Percentiles rank a stretch among this genome's conserved stretches.
phyloP scores from a whole-genome alignment of 2,797 vertebrate species.

The Momotus momota region DNA sequence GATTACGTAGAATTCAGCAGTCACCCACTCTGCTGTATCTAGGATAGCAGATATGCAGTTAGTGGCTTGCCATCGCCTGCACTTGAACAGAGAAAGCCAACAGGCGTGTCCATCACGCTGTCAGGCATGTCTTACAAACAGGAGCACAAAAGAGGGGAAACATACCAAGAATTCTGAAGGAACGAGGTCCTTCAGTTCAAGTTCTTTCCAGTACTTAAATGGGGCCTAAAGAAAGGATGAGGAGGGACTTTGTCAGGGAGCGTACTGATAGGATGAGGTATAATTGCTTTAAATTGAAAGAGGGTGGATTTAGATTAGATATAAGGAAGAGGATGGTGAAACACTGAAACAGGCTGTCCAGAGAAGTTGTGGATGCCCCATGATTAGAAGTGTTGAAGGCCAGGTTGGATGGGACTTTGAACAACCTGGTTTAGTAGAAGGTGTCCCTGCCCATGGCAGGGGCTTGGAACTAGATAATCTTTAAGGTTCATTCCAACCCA shows the following conservation, averaged over 20 bases:
- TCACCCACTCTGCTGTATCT: not conserved
- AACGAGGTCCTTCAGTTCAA: not conserved
- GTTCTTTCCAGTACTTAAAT: not conserved
- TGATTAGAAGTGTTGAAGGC: not conserved
- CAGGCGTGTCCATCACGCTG: not conserved
- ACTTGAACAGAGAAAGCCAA: not conserved
- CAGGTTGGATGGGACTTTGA: not conserved
- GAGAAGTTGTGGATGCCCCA: not conserved
- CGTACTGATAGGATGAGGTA: not conserved
- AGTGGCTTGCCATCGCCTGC: not conserved
- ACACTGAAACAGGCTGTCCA: not conserved
- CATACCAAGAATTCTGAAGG: not conserved
- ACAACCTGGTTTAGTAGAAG: not conserved
- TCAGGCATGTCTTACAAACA: not conserved
- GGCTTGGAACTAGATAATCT: not conserved
- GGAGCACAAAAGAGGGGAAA: not conserved
- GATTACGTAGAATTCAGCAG: accelerated
- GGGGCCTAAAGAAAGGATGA: not conserved
- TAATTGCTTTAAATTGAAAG: not conserved
- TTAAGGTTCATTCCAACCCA: not conserved
- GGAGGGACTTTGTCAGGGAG: not conserved
- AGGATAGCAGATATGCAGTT: not conserved
- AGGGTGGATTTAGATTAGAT: not conserved
- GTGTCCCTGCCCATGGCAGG: not conserved
- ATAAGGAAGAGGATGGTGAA: not conserved